Percentiles rank a stretch among this genome's conserved stretches.
Evolutionary conservation across 2,888 invertebrate species (phyloP).

Genomic region (Omphaloscelis lunosa): DNA sequence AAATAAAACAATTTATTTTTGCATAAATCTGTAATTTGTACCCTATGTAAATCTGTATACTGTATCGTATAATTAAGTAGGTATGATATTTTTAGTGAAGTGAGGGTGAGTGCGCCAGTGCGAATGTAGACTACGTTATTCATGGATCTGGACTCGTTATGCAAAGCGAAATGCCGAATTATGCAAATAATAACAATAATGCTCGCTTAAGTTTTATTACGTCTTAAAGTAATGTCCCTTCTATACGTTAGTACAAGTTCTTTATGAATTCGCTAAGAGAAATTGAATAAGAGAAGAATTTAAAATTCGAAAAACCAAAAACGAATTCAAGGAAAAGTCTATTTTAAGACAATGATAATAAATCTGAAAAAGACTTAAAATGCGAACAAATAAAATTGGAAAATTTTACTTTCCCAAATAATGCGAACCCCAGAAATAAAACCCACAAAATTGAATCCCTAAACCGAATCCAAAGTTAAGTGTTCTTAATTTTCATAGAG

Average conservation of each 20-base stretch:
- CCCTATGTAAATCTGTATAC: constrained; percentile 49
- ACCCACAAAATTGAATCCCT: constrained; percentile 35
- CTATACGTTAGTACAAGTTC: constrained; percentile 61
- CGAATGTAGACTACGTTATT: constrained; percentile 77
- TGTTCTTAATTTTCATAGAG: constrained; percentile 59
- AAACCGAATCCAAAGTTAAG: constrained; percentile 47
- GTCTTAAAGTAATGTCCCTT: constrained; percentile 71
- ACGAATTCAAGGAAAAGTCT: background rate
- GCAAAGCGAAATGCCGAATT: constrained; percentile 83
- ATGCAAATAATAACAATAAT: constrained; percentile 83
- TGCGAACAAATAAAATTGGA: background rate
- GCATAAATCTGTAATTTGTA: constrained; percentile 52
- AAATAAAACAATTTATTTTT: constrained; percentile 40
- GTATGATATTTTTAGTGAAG: constrained; percentile 60
- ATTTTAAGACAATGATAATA: background rate
- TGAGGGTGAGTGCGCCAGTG: constrained; percentile 71
- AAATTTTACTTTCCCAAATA: background rate
- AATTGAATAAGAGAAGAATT: background rate
- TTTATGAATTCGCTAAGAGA: constrained; percentile 33
- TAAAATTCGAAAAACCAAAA: background rate
- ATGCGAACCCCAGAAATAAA: constrained; percentile 30
- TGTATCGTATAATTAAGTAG: constrained; percentile 47
- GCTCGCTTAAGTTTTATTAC: constrained; percentile 77
- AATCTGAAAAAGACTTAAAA: background rate
- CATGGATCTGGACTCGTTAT: constrained; percentile 80